A percentile compares a stretch with the other conserved stretches of the same genome.
phyloP scores from a whole-genome alignment of 2,113 vertebrate species.

The Vulpes lagopus region DNA sequence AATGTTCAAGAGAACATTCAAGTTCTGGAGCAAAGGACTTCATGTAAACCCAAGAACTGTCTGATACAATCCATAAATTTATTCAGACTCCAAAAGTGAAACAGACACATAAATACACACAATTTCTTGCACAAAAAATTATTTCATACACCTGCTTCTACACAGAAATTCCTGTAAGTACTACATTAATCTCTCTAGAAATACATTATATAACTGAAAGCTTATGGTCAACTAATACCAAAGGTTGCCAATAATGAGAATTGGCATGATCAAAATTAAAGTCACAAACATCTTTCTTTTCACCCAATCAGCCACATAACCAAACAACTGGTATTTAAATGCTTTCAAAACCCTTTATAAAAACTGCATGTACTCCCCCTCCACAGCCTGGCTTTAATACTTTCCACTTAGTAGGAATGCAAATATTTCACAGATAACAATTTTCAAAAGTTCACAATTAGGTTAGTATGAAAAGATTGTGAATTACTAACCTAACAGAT shows the following conservation, averaged over 20 bases:
- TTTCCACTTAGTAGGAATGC: background rate
- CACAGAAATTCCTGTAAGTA: constrained; percentile 14
- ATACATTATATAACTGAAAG: constrained; percentile 36
- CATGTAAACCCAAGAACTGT: background rate
- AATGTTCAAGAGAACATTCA: constrained; percentile 9
- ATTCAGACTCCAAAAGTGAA: constrained; percentile 39
- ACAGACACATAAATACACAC: constrained; percentile 1
- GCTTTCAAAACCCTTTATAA: constrained; percentile 39
- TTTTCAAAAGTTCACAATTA: constrained; percentile 16
- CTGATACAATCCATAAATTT: background rate
- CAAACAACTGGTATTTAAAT: constrained; percentile 51
- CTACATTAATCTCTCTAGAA: constrained; percentile 37
- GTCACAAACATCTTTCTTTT: constrained; percentile 22
- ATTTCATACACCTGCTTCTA: background rate
- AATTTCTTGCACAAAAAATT: constrained; percentile 9
- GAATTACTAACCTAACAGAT: constrained; percentile 19
- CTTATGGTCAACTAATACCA: constrained; percentile 7
- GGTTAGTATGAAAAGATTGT: background rate
- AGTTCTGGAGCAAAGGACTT: background rate
- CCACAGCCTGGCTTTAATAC: background rate
- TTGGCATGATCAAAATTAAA: constrained; percentile 9
- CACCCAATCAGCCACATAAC: constrained; percentile 16
- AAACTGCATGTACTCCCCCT: background rate
- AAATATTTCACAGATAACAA: constrained; percentile 47
- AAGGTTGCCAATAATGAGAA: constrained; percentile 33